phyloP scores from a whole-genome alignment of 2,797 vertebrate species.

The Sebastes jordani region DNA sequence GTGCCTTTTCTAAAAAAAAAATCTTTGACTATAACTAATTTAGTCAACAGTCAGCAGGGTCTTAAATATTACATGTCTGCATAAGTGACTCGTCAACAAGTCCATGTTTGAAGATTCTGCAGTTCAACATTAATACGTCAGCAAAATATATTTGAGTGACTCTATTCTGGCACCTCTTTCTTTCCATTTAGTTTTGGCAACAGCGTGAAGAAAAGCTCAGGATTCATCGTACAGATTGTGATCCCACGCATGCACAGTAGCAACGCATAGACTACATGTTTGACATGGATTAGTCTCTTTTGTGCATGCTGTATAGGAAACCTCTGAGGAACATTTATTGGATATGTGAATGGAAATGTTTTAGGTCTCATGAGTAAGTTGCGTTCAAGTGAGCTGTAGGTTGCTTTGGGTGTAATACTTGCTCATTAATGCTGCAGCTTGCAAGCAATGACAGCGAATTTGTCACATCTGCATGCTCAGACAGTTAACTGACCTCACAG shows the following conservation, averaged over 20 bases:
- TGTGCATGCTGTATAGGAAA: background rate
- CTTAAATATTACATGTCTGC: background rate
- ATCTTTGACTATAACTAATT: background rate
- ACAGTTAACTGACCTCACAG: slow-evolving; percentile 62
- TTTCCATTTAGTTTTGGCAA: background rate
- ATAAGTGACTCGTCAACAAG: background rate
- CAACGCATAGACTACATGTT: background rate
- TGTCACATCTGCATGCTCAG: slow-evolving; percentile 55
- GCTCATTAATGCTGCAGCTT: slow-evolving; percentile 23
- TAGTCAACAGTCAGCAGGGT: background rate
- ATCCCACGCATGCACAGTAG: background rate
- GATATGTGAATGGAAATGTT: background rate
- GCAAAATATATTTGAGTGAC: background rate
- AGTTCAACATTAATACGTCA: background rate
- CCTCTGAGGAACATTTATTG: background rate
- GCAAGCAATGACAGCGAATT: slow-evolving; percentile 42
- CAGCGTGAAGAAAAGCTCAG: background rate
- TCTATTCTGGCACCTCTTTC: background rate
- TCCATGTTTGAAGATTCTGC: background rate
- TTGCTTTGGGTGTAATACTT: slow-evolving; percentile 3
- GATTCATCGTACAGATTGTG: background rate
- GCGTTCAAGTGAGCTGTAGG: background rate
- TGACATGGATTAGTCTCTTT: background rate
- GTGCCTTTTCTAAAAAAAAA: background rate
- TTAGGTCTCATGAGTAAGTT: background rate